Base-by-base conservation (phyloP, 2,797 vertebrate genomes). In the Coracias cyanogaster region DNA sequence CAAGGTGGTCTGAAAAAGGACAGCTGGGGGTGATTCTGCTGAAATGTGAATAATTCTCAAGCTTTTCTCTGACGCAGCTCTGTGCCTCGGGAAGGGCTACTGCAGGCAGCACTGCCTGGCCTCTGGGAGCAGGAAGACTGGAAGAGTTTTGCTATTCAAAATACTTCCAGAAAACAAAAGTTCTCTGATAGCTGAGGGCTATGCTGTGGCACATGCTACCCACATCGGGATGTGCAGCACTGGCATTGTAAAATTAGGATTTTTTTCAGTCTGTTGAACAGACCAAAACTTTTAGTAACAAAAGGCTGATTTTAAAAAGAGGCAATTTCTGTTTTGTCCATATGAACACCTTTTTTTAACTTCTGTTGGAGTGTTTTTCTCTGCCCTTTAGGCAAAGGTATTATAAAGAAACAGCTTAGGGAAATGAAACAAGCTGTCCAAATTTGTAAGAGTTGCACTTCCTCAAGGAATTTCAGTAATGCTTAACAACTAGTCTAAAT, bases 391-490 rank as follows among this genome's bases (percentile, higher is more conserved):
- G 25, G 46, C 71, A 76, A 82, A 86, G 26, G 43, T 70, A 39
- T 29, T 90, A 22, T 80, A 76, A 87, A 90, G 73, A 89, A 85
- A 72, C 29, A 67, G 14, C 60, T 89, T 88, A 86, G 65, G 87
- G 96, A 97, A 97, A 90, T 92, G 94, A 97, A 97, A 96, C 82
- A 95, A 85, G 39, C 69, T 91, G 85, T 90, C 74, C 90, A 78
- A 82, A 96, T 87, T 94, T 97, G 90, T 94, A 91, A 90, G 96
- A 96, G 83, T 94, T 95, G 46, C 58, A 91, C 94, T 97, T 98
- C 82, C 86, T 97, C 91, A 85, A 94, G 86, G 81, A 96, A 97
- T 96, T 96, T 87, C 74, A 94, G 78, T 95, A 90, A 91, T 91
- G 74, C 66, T 28, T 90, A 93, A 93, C 92, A 97, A 60, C 84